Conservation (phyloP, 92 coral and sea anemone genomes). For the Phenganax marumi region DNA sequence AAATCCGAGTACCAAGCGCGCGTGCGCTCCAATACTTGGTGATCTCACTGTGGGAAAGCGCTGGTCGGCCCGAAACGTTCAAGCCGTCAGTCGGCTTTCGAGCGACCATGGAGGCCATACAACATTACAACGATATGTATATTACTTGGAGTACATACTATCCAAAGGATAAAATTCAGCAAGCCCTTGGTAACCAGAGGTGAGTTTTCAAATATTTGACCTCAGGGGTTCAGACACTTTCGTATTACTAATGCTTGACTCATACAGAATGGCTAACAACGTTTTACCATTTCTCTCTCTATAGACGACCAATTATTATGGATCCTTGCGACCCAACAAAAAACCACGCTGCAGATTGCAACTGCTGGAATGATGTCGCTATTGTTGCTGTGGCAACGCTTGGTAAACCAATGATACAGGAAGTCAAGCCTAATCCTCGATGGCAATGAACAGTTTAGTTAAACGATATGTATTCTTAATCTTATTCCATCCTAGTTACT, state of each 20-base stretch:
- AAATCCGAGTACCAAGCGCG: background rate
- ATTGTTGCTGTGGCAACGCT: conserved; percentile 36
- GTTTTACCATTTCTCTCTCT: background rate
- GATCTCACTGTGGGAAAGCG: conserved; percentile 32
- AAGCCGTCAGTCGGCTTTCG: conserved; percentile 33
- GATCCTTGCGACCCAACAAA: conserved; percentile 41
- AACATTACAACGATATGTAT: conserved; percentile 25
- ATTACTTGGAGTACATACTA: conserved; percentile 14
- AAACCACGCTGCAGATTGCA: conserved; percentile 35
- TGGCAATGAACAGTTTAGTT: conserved; percentile 24
- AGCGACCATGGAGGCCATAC: conserved; percentile 28
- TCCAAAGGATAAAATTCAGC: conserved; percentile 28
- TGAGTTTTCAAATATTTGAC: background rate
- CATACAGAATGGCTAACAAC: background rate
- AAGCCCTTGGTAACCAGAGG: conserved; percentile 32
- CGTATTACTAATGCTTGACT: no score
- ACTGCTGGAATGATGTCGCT: conserved; percentile 44
- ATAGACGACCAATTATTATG: conserved; percentile 32
- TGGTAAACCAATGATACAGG: conserved; percentile 40
- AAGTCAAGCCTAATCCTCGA: conserved; percentile 29
- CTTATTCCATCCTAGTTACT: no score
- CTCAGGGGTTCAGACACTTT: no score
- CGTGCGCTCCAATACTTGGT: conserved; percentile 15
- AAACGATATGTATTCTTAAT: background rate
- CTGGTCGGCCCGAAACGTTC: conserved; percentile 36